Evolutionary conservation across 2,113 vertebrate species (phyloP).

Genomic region (Marcusenius ussheri): DNA sequence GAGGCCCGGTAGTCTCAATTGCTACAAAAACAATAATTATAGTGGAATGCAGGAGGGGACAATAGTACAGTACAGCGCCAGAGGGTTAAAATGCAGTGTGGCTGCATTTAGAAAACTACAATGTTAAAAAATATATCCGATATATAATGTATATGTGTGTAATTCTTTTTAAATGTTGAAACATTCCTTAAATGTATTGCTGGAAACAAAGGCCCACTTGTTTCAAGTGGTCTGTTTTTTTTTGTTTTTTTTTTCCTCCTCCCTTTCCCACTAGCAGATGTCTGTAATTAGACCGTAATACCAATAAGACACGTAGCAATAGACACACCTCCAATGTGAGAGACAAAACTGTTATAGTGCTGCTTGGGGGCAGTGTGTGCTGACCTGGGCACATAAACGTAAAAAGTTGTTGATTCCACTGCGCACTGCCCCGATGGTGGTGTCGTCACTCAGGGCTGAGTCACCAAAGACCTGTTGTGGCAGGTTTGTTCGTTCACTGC

Average conservation of each 20-base stretch:
- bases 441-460: background rate
- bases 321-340: background rate
- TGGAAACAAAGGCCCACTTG: constrained; percentile 25
- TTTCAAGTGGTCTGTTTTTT: constrained; percentile 17
- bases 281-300: constrained; percentile 24
- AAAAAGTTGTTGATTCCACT: background rate
- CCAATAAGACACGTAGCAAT: background rate
- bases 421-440: too few relatives aligned
- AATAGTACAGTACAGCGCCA: background rate
- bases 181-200: background rate
- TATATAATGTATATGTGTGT: background rate
- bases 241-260: background rate
- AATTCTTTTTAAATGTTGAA: background rate
- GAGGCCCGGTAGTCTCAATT: background rate
- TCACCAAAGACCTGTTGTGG: background rate
- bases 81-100: background rate
- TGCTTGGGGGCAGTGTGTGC: background rate
- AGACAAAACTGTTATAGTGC: background rate
- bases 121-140: background rate
- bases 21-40: background rate
- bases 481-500: background rate
- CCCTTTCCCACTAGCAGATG: constrained; percentile 20
- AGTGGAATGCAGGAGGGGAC: background rate
- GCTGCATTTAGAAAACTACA: background rate
- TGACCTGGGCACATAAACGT: background rate